Conservation (phyloP, 2,113 vertebrate genomes). For the Brachyhypopomus gauderio region DNA sequence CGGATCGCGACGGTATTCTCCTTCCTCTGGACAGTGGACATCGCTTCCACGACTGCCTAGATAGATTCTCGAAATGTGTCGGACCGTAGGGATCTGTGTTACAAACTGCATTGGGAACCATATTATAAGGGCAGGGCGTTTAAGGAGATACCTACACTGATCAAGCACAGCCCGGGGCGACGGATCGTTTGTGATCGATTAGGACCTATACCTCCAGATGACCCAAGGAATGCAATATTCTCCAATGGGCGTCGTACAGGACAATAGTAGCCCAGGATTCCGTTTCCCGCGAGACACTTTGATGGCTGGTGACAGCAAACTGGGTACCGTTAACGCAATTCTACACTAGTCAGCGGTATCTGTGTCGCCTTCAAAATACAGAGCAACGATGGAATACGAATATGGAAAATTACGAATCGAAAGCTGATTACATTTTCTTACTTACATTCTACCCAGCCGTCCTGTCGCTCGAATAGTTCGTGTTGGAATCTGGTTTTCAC, state of each 20-base stretch:
- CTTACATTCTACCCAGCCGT: neutral
- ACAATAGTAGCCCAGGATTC: conserved; percentile 28
- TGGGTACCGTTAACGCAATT: neutral
- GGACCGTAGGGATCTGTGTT: neutral
- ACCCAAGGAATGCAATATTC: neutral
- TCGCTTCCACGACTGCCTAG: no score
- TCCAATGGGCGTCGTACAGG: neutral
- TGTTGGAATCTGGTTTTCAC: neutral
- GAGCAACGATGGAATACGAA: neutral
- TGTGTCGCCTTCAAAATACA: neutral
- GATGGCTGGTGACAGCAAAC: neutral
- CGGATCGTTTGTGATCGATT: neutral
- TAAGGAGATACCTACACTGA: neutral
- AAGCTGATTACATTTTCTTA: neutral
- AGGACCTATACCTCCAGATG: neutral
- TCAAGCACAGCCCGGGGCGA: neutral
- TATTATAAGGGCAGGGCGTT: no score
- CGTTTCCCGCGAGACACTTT: conserved; percentile 5
- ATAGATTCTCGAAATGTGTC: conserved; percentile 4
- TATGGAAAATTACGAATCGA: no score
- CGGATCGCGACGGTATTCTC: no score
- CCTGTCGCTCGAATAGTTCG: neutral
- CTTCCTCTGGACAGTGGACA: no score
- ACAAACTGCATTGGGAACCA: neutral
- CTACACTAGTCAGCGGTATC: neutral